Evolutionary conservation across 2,797 vertebrate species (phyloP), one percentile per base, ranked within the genome.

Genomic region (Crocidura indochinensis): DNA sequence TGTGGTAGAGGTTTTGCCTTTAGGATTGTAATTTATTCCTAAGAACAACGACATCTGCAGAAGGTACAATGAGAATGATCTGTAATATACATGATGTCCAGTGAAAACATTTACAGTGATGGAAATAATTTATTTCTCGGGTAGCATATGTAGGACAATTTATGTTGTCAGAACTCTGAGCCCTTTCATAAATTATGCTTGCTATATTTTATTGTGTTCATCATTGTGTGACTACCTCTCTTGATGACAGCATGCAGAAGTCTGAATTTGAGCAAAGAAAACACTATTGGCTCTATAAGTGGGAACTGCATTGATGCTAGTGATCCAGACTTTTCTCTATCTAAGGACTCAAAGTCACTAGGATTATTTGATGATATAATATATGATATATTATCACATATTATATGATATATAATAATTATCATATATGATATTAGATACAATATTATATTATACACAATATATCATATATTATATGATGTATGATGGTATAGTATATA

Each of bases 21-120:
- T 77, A 53, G 38, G 51, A n/a, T 76, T 20, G 60, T 8, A 10
- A 64, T 38, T 38, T 93, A 53, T 89, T 92, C 92, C 91, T 94
- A 94, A 67, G 87, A 87, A 79, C 17, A 85, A 12, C 38, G 68
- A 38, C 69, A 68, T 12, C 65, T 47, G 2, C 47, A 53, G 26
- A 26, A 65, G 22, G 11, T 65, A 65, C 5, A 26, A 19, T 4
- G 20, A 12, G 24, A 90, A 47, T n/a, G 26, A 78, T 69, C 62
- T 68, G 1, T 6, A 15, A 38, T 53, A 62, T 22, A 65, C 53
- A 51, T 69, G 19, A 79, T 29, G 26, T 47, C 80, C 80, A 67
- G 27, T 7, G n/a, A 49, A 85, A 65, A 51, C 46, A 46, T 67
- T 51, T 83, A 65, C 76, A 31, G 17, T 53, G 19, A 31, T 22